A percentile compares a stretch with the other conserved stretches of the same genome.
Conservation (phyloP, 2,797 vertebrate genomes). For the Rhincodon typus region DNA sequence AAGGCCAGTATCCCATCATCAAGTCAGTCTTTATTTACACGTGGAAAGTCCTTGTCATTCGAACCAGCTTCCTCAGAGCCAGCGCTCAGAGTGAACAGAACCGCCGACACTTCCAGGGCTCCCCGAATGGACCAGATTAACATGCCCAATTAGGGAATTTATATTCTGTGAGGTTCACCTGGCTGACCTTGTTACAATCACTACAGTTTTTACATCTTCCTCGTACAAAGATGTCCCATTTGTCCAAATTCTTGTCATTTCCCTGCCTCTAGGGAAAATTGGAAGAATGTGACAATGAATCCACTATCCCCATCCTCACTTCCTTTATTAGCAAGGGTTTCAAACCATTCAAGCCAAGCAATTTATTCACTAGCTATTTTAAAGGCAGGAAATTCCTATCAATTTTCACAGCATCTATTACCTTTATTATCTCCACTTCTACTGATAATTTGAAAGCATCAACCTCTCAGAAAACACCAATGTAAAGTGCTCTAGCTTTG, state of each 20-base stretch:
- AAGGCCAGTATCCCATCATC: no score
- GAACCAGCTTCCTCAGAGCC: no score
- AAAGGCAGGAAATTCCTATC: not conserved
- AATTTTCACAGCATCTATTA: not conserved
- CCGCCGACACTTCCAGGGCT: no score
- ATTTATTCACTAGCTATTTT: not conserved
- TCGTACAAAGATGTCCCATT: not conserved
- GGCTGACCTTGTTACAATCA: no score
- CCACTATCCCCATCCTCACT: not conserved
- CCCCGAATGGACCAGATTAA: no score
- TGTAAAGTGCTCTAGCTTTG: not conserved
- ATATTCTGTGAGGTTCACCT: no score
- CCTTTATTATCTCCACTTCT: not conserved
- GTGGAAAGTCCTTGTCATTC: no score
- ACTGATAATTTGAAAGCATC: not conserved
- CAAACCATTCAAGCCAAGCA: not conserved
- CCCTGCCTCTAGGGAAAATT: not conserved
- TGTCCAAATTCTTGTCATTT: not conserved
- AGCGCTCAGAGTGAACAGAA: no score
- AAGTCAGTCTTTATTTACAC: no score
- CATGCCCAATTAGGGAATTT: no score
- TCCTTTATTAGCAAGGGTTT: not conserved
- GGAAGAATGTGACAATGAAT: not conserved
- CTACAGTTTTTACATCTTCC: not conserved
- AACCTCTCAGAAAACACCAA: not conserved